Evolutionary conservation across 2,797 vertebrate genomes (phyloP).

Genomic region (Rhodeus uyekii): DNA sequence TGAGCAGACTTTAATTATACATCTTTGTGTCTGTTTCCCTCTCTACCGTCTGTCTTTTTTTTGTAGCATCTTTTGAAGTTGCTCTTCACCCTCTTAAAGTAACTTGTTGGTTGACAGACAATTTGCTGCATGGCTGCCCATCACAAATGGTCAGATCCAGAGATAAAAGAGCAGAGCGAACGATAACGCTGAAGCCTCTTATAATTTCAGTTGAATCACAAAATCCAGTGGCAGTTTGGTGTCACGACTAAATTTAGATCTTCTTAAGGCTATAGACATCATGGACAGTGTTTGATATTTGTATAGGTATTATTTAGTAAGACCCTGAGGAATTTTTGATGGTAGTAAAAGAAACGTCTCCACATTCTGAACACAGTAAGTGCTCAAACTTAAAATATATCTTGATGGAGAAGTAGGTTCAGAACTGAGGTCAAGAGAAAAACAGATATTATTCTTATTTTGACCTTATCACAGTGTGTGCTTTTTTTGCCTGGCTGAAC

Average conservation of each 20-base stretch:
- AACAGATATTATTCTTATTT: slow-evolving; percentile 10
- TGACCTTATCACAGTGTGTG: neutral
- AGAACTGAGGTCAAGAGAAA: neutral
- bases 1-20: slow-evolving; percentile 39
- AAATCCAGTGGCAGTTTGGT: slow-evolving; percentile 33
- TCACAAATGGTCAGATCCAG: slow-evolving; percentile 33
- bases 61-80: slow-evolving; percentile 32
- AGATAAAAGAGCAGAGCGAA: slow-evolving; percentile 30
- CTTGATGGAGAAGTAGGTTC: neutral
- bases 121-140: slow-evolving; percentile 55
- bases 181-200: slow-evolving; percentile 15
- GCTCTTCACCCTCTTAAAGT: slow-evolving; percentile 33
- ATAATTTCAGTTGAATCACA: slow-evolving; percentile 15
- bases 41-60: neutral
- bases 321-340: neutral
- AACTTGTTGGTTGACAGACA: slow-evolving; percentile 53
- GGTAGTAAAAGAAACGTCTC: neutral
- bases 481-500: too few species aligned
- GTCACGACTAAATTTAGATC: slow-evolving; percentile 19
- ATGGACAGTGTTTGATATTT: slow-evolving; percentile 17
- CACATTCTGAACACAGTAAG: neutral
- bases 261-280: neutral
- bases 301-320: neutral
- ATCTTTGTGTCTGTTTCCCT: neutral
- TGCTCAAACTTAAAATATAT: neutral